Evolutionary conservation across 2,797 vertebrate species (phyloP), one percentile per base, ranked within the genome.

Genomic region (Mareca penelope): DNA sequence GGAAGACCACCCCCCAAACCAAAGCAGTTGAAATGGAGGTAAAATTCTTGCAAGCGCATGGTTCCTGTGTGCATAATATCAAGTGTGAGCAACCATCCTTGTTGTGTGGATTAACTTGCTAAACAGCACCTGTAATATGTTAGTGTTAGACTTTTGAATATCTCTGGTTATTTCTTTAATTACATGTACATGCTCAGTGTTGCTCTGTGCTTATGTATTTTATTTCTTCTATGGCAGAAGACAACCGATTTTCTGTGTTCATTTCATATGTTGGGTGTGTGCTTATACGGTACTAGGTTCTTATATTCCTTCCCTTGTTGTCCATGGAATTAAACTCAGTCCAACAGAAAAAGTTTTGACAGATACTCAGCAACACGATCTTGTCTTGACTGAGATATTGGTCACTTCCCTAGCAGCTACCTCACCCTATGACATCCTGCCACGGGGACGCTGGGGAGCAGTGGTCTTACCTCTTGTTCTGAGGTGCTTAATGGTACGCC

Each of bases 151-250:
- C 13, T 26, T 7, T 52, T 61, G 31, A 29, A 1, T 73, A 4
- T 56, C 19, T 15, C 2, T 56, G 57, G 24, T 44, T 18, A 44
- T 48, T 17, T 79, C 10, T 75, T 52, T 22, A 57, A 31, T 39
- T 1, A 11, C 15, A 33, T 1, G 12, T 18, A 33, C 0, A 1
- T 15, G 13, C 7, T 4, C 21, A 33, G 10, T 35, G n/a, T 22
- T 90, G 31, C 23, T 84, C 65, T 81, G 59, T 56, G 26, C 1
- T 82, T 72, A 35, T 19, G 2, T 64, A 23, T 13, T 46, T 10
- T 52, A 2, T 52, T 70, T 48, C 28, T 60, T 52, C 10, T 71
- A 10, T 78, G 18, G 28, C 31, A 48, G 59, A 61, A 68, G 26
- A 23, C 15, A 72, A 81, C 39, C 21, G 10, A 33, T 70, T 86